Base-by-base conservation (phyloP, 2,113 vertebrate species). In the Spizaetus ornatus region DNA sequence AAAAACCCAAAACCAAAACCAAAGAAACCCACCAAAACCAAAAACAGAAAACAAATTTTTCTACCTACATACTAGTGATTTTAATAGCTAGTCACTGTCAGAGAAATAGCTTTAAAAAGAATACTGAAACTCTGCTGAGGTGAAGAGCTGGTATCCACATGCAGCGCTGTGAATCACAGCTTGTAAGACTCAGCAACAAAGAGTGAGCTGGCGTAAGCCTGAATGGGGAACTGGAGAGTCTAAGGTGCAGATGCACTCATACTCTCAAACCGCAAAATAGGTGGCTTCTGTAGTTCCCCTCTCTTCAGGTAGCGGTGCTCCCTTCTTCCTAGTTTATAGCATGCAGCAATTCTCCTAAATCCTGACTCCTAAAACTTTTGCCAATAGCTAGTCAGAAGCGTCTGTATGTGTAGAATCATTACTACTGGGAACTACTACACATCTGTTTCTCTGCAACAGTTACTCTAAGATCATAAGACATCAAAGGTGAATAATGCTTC, bases 221-320 rank as follows among this genome's bases (percentile, higher is more conserved):
- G 23, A 22, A 32, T 0, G 6, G 11, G 23, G 13, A 74, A 53
- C 19, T n/a, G 69, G 43, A 9, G 26, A 69, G 16, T 26, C 48
- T 3, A 11, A 59, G 43, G 20, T 42, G 17, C 56, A 67, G 47
- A 48, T 32, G 71, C 27, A 36, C 11, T 45, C 32, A 27, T 3
- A 8, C 3, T 3, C 48, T 34, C 23, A 34, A 38, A 52, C 29
- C 1, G 8, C 82, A 52, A 21, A n/a, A 62, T 0, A 1, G 7
- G 22, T 15, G 42, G 38, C 25, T 67, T 48, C 50, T 36, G 3
- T 0, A 6, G 27, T 6, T 82, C 56, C 56, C 26, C n/a, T 63
- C 38, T 10, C 27, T 48, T 38, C 48, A 55, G 16, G 11, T 11
- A 52, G 27, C 4, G 31, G 8, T 27, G 36, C 20, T 56, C 73